Base-by-base conservation (phyloP, 2,797 vertebrate genomes). In the Micropoecilia bifurca region DNA sequence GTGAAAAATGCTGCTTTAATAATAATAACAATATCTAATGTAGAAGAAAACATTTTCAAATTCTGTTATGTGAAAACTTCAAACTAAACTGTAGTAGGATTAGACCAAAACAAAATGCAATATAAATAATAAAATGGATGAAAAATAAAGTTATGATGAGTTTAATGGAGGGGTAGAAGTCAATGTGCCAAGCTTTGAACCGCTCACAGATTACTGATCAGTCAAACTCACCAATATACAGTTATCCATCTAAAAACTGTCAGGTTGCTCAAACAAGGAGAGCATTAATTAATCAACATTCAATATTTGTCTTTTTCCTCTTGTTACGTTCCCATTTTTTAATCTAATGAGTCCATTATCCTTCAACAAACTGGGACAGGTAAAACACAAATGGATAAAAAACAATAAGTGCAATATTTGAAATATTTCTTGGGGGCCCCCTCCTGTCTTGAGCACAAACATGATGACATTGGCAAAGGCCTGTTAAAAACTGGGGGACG, bases 401-500 rank as follows among this genome's bases (percentile, higher is more conserved):
- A 3, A 45, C 25, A 71, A n/a, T 28, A 45, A 71, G 41, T 28
- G 22, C 41, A 71, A 53, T 53, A 55, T 6, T 9, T 9, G 6
- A 57, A 57, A 55, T 47, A 28, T 41, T 28, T 69, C 22, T n/a
- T 41, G 39, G 10, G 10, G 66, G 4, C 22, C 0, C 13, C 18
- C 48, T 36, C 4, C 30, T 3, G 47, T 39, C 25, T 14, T 53
- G 28, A 53, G 72, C 39, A 43, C 39, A 75, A 45, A 28, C 55
- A 45, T 59, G 45, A 43, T 28, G 43, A 45, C 39, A 66, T 33
- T 4, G 13, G 45, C 20, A 1, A 53, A 16, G 13, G 3, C 41
- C 47, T 83, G 69, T 75, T 71, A 81, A 63, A 53, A 79, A 43
- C 28, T n/a, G 63, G 45, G 73, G 76, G 72, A 69, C 76, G 33